Evolutionary conservation across 2,113 vertebrate species (phyloP).

Genomic region (Pica pica): DNA sequence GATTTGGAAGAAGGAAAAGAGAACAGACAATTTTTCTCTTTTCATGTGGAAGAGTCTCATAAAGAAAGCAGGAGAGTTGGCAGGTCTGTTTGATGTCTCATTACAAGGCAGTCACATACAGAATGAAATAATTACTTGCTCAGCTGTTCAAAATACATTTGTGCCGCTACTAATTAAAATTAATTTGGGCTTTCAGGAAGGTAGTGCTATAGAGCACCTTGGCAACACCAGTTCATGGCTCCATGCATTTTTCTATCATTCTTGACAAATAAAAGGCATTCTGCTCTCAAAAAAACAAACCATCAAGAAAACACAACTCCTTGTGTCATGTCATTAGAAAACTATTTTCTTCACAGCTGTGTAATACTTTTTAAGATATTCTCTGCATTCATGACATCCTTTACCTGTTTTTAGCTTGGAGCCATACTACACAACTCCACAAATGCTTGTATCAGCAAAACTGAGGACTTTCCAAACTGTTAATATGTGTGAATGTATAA

Average conservation of each 20-base stretch:
- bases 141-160: neutral
- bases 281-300: neutral
- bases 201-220: neutral
- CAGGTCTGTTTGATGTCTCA: neutral
- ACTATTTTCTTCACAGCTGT: neutral
- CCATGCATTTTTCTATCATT: neutral
- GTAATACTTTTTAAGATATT: neutral
- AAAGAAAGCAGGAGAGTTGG: neutral
- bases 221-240: neutral
- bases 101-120: neutral
- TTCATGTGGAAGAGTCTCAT: neutral
- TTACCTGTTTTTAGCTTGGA: neutral
- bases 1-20: neutral
- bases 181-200: neutral
- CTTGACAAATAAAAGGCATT: neutral
- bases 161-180: neutral
- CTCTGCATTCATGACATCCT: neutral
- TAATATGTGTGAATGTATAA: neutral
- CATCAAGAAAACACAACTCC: neutral
- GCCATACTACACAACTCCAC: neutral
- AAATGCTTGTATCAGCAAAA: neutral
- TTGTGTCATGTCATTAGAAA: neutral
- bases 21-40: neutral
- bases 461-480: neutral
- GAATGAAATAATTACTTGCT: neutral